Base-by-base conservation (phyloP, 2,797 vertebrate species). In the Anguilla pacifica region DNA sequence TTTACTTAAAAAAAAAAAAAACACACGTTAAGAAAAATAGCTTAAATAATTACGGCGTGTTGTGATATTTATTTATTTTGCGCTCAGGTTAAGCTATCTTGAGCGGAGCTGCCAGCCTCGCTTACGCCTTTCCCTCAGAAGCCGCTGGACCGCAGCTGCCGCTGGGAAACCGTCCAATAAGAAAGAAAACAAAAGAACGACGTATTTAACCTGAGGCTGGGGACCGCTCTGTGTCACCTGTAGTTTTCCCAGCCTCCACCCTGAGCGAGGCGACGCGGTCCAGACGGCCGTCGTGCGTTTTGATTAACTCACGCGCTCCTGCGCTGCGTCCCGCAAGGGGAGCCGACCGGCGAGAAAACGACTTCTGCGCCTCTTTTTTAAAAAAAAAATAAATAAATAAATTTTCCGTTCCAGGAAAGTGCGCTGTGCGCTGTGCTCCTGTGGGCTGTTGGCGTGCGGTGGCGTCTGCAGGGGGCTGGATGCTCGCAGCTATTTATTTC, bases 401-500 rank as follows among this genome's bases (percentile, higher is more conserved):
- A 1, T 79, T 35, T 1, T 39, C 43, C 57, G 59, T 70, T 43
- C 70, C 51, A 4, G n/a, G 22, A n/a, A 67, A 67, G 64, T 67
- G 3, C 61, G 3, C 22, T 9, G 25, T 67, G 0, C 61, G 0
- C 22, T 2, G 61, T 6, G 6, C 9, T 6, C 2, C n/a, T 28
- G 51, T 10, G 10, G 25, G 49, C 9, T 6, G 5, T 0, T 51
- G 55, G 55, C 17, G 13, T 57, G 55, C 13, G 15, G 11, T 57
- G 55, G 35, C 2, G 28, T 74, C 70, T 11, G 11, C 31, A 39
- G 6, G 4, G 10, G 17, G 74, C 15, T 85, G 55, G 43, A 28
- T 25, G 39, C 84, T 53, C 51, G 43, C 74, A 43, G 35, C 15
- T 57, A 39, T 83, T 86, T 84, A 67, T 88, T 88, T 88, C 51